Conservation (phyloP, 2,113 vertebrate species). For the zebrafish (Danio rerio) region DNA sequence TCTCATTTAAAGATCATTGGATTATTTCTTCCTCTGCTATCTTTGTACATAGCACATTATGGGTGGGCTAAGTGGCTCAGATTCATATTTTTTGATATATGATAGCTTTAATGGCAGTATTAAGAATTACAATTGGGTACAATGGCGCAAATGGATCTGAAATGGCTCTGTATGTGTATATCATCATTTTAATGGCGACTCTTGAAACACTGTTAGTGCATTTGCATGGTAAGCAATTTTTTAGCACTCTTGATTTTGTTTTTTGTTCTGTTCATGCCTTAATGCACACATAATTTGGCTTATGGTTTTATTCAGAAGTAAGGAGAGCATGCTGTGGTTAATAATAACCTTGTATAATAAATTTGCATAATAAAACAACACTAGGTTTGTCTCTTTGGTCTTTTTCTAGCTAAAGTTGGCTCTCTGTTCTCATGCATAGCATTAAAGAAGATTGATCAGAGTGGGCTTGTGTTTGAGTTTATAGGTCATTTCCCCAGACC, state of each 20-base stretch:
- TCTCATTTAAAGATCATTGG: neutral
- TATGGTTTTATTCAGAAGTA: conserved; percentile 1
- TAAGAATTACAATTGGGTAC: neutral
- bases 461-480: conserved; percentile 59
- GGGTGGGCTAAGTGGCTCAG: neutral
- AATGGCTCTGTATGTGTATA: conserved; percentile 1
- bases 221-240: conserved; percentile 9
- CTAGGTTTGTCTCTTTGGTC: conserved; percentile 53
- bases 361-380: neutral
- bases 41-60: neutral
- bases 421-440: conserved; percentile 49
- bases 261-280: neutral
- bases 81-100: conserved; percentile 6
- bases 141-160: neutral
- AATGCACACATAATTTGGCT: neutral
- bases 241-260: neutral
- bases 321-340: neutral
- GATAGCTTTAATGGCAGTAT: neutral
- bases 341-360: neutral
- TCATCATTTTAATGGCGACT: neutral
- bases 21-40: conserved; percentile 2
- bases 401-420: conserved; percentile 48
- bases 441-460: conserved; percentile 74
- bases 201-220: neutral
- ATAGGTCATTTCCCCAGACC: conserved; percentile 73